Evolutionary conservation across 2,113 vertebrate genomes (phyloP).

Genomic region (Paedocypris sp.): DNA sequence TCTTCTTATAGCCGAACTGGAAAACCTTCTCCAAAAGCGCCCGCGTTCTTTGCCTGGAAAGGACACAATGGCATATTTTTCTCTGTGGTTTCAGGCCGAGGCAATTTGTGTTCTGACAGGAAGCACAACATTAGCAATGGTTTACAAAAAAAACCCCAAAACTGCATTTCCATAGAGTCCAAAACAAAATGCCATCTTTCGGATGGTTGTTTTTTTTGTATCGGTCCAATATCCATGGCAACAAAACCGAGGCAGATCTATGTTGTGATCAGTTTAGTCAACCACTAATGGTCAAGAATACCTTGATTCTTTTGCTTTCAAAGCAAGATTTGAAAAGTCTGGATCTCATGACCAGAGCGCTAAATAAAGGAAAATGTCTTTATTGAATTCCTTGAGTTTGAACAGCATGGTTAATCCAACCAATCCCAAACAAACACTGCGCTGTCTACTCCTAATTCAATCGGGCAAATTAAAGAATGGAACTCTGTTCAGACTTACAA

Average conservation of each 20-base stretch:
- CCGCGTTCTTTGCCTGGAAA: neutral
- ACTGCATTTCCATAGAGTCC: neutral
- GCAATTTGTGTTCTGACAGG: slow-evolving; percentile 18
- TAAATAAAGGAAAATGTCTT: neutral
- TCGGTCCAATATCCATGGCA: slow-evolving; percentile 5
- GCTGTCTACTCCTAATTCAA: neutral
- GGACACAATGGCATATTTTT: slow-evolving; percentile 3
- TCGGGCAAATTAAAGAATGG: slow-evolving; percentile 10
- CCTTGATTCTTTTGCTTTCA: neutral
- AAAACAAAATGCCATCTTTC: slow-evolving; percentile 28
- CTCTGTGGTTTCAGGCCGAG: slow-evolving; percentile 6
- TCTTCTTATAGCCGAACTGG: neutral
- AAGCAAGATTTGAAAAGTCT: neutral
- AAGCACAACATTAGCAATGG: slow-evolving; percentile 27
- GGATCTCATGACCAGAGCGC: neutral
- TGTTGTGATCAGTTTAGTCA: neutral
- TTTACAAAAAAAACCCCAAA: slow-evolving; percentile 2
- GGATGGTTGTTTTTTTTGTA: slow-evolving; percentile 10
- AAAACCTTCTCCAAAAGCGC: neutral
- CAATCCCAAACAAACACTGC: neutral
- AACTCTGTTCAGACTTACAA: no score
- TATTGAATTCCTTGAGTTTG: neutral
- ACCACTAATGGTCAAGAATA: neutral
- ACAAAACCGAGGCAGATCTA: neutral
- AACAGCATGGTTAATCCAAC: slow-evolving; percentile 2